Evolutionary conservation across 53 echinoderm and acorn worm species (phyloP), one percentile per base, ranked within the genome.

Genomic region (Astropecten irregularis): DNA sequence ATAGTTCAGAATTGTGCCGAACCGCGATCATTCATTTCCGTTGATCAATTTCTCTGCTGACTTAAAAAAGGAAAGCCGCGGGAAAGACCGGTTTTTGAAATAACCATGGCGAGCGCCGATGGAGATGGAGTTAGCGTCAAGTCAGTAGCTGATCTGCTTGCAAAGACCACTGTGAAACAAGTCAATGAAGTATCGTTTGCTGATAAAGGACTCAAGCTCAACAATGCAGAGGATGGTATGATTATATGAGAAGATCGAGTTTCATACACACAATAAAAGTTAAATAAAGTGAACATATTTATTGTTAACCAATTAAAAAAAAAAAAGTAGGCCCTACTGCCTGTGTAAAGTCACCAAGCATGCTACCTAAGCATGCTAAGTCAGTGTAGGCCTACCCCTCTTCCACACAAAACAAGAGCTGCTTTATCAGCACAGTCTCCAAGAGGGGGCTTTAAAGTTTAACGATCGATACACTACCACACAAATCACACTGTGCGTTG

Each of bases 211-310:
- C 59, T 95, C 18, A 95, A 92, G 44, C 73, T 95, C 10, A 32
- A 95, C 76, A 70, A 79, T 9, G 95, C 92, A 25, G 90, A 95
- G 46, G 95, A 95, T 92, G 95, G 95, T 95, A 84, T 22, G 82
- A 46, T 62, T n/a, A n/a, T n/a, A n/a, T n/a, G n/a, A n/a, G n/a
- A n/a, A n/a, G n/a, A n/a, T n/a, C n/a, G n/a, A 58, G 18, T 9
- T 58, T 27, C 6, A 27, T 8, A 27, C 6, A 23, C 7, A 67
- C 7, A 31, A 31, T 25, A 5, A 67, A 67, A 33, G n/a, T n/a
- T 31, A 67, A 30, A 30, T 30, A 18, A 67, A 27, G 31, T 31
- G 7, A 67, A 31, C 7, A 33, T 18, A 28, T 9, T 8, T n/a
- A 7, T 27, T 4, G 8, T 34, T 9, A 36, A 33, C 11, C n/a